phyloP scores from a whole-genome alignment of 2,797 vertebrate genomes.

The Helicolenus hilgendorfi region DNA sequence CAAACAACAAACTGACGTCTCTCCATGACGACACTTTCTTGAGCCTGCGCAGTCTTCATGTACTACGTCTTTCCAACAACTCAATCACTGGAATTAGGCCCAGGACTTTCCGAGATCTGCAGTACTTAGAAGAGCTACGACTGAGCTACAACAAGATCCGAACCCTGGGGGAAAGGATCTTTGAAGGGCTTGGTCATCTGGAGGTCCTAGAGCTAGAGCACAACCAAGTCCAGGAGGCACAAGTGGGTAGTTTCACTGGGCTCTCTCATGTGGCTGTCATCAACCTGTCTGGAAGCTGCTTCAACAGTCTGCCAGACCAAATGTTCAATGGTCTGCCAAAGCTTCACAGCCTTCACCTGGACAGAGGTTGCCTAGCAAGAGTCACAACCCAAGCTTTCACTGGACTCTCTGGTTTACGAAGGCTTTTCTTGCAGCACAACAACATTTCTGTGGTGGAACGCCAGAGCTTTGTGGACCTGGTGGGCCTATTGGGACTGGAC shows the following conservation, averaged over 20 bases:
- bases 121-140: slow-evolving; percentile 95
- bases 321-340: slow-evolving; percentile 93
- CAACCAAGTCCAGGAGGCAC: slow-evolving; percentile 94
- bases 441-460: slow-evolving; percentile 91
- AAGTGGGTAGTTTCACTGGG: slow-evolving; percentile 91
- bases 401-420: slow-evolving; percentile 92
- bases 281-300: slow-evolving; percentile 95
- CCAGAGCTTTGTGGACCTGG: slow-evolving; percentile 92
- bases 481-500: slow-evolving; percentile 93
- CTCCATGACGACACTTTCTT: slow-evolving; percentile 95
- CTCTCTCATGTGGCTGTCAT: slow-evolving; percentile 94
- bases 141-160: slow-evolving; percentile 94
- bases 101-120: slow-evolving; percentile 95
- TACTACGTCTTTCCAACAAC: slow-evolving; percentile 96
- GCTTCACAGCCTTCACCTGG: slow-evolving; percentile 97
- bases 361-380: slow-evolving; percentile 92
- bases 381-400: slow-evolving; percentile 91
- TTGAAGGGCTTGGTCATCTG: slow-evolving; percentile 94
- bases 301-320: slow-evolving; percentile 91
- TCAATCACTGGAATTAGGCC: slow-evolving; percentile 91
- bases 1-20: slow-evolving; percentile 92
- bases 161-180: slow-evolving; percentile 91
- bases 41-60: slow-evolving; percentile 93
- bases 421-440: slow-evolving; percentile 95
- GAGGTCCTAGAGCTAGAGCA: slow-evolving; percentile 95